A percentile compares a stretch with the other conserved stretches of the same genome.
These are phyloP conservation scores for Volucella zonaria DNA, from an alignment of 2,888 invertebrate species.

Conservation along the genomic window DNA sequence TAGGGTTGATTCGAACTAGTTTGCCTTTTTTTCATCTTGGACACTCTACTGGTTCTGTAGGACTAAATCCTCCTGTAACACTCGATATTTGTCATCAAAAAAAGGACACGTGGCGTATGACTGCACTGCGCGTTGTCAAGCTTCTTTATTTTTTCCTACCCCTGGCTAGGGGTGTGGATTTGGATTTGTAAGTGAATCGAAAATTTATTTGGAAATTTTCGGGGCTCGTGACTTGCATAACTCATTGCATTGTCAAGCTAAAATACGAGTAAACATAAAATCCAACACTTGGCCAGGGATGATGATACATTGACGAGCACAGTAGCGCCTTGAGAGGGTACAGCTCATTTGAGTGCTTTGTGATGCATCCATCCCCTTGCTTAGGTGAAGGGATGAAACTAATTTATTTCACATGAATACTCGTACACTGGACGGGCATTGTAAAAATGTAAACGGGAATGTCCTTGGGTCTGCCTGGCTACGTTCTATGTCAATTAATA, in stretches of 20 bases:
- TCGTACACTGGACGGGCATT: slow-evolving; percentile 2
- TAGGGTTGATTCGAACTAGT: slow-evolving; percentile 32
- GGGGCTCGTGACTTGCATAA: slow-evolving; percentile 72
- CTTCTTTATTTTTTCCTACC: slow-evolving; percentile 36
- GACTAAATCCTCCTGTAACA: slow-evolving; percentile 43
- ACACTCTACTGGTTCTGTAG: slow-evolving; percentile 32
- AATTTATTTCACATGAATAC: slow-evolving; percentile 72
- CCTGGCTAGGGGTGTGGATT: slow-evolving; percentile 28
- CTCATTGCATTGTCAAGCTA: slow-evolving; percentile 69
- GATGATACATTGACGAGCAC: slow-evolving; percentile 50
- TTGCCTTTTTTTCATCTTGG: slow-evolving; percentile 5
- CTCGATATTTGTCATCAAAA: slow-evolving; percentile 41
- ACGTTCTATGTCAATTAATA: slow-evolving; percentile 31
- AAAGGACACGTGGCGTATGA: slow-evolving; percentile 66
- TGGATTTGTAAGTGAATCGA: slow-evolving; percentile 65
- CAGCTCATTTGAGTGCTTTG: slow-evolving; percentile 53
- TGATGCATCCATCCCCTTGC: slow-evolving; percentile 49
- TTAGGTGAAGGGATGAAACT: slow-evolving; percentile 47
- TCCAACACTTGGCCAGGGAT: slow-evolving; percentile 9
- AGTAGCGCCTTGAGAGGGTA: slow-evolving; percentile 14
- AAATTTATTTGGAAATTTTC: slow-evolving; percentile 66
- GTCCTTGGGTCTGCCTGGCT: slow-evolving; percentile 28
- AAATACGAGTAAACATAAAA: too few relatives aligned
- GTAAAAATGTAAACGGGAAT: slow-evolving; percentile 29
- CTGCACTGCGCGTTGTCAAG: slow-evolving; percentile 38